Evolutionary conservation across 2,888 invertebrate species (phyloP).

Genomic region (Belgica antarctica): DNA sequence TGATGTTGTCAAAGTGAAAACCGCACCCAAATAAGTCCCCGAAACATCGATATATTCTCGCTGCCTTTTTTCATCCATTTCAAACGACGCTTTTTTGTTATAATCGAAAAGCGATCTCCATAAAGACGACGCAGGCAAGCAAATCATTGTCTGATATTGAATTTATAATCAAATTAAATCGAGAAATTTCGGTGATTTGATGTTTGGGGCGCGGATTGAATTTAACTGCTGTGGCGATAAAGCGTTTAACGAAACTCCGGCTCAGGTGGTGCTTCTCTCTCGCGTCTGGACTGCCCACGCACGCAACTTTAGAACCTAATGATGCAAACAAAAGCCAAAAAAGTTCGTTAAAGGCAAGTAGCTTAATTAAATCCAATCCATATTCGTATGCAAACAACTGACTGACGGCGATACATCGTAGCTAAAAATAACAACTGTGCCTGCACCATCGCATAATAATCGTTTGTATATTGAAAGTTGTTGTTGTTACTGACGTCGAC

Average conservation of each 20-base stretch:
- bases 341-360: slow-evolving; percentile 9
- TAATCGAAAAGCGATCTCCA: slow-evolving; percentile 12
- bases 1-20: slow-evolving; percentile 12
- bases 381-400: slow-evolving; percentile 27
- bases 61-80: neutral
- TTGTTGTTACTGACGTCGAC: slow-evolving; percentile 25
- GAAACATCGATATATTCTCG: slow-evolving; percentile 14
- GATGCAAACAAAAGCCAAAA: neutral
- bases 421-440: slow-evolving; percentile 20
- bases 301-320: neutral
- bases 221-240: neutral
- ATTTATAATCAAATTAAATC: slow-evolving; percentile 9
- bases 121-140: neutral
- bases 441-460: slow-evolving; percentile 24
- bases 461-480: slow-evolving; percentile 9
- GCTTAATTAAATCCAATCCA: slow-evolving; percentile 29
- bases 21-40: slow-evolving; percentile 19
- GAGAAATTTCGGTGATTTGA: neutral
- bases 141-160: slow-evolving; percentile 13
- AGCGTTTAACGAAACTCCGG: neutral
- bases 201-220: neutral
- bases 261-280: neutral
- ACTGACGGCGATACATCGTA: neutral
- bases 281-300: slow-evolving; percentile 3
- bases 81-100: neutral